Conservation (phyloP, 2,888 invertebrate species). For the Meghimatium bilineatum region DNA sequence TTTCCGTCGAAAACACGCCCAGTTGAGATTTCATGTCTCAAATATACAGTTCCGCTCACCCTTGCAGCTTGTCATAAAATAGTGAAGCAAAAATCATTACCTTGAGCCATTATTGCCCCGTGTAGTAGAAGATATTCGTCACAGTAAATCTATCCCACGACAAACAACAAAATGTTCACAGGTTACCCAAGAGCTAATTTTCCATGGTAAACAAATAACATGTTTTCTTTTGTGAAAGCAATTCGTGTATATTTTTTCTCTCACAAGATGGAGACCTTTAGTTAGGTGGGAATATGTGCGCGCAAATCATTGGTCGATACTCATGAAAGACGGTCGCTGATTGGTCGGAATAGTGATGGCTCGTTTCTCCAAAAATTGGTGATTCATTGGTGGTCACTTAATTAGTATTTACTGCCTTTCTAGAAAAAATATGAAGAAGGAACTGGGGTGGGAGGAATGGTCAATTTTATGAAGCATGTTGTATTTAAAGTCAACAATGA, state of each 20-base stretch:
- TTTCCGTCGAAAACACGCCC: background rate
- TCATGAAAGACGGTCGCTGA: background rate
- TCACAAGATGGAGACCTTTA: conserved; percentile 17
- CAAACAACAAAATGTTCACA: background rate
- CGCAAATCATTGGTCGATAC: conserved; percentile 17
- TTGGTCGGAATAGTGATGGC: conserved; percentile 15
- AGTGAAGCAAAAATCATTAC: background rate
- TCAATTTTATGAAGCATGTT: too few relatives aligned
- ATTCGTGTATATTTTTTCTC: conserved; percentile 13
- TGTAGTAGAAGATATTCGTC: background rate
- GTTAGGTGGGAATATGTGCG: conserved; percentile 9
- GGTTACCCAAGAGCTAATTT: background rate
- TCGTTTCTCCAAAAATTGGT: background rate
- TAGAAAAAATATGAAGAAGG: background rate
- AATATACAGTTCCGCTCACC: background rate
- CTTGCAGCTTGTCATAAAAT: background rate
- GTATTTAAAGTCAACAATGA: too few relatives aligned
- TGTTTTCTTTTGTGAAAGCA: background rate
- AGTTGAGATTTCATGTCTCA: background rate
- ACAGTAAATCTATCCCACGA: background rate
- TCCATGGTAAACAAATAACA: background rate
- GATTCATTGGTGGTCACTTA: conserved; percentile 13
- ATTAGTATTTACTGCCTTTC: background rate
- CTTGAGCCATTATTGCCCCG: background rate
- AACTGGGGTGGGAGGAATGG: too few relatives aligned